Base-by-base conservation (phyloP, 2,888 invertebrate species). In the Amiota mariae region DNA sequence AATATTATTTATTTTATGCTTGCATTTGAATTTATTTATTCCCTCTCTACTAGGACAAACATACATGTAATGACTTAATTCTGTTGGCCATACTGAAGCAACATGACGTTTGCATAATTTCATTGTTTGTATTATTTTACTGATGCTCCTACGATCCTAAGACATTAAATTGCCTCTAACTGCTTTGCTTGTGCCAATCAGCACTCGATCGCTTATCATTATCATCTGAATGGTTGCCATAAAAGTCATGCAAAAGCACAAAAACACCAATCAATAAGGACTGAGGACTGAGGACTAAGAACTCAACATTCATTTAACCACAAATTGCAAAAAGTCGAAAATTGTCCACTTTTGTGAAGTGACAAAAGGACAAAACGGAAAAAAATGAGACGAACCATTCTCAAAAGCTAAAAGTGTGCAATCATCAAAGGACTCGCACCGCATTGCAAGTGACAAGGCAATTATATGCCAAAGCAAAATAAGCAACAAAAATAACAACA, bases 401-500 rank as follows among this genome's bases (percentile, higher is more conserved):
- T 48, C 66, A 36, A 36, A 36, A 36, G 73, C 11, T 59, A 76
- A 81, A 81, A 82, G 79, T 79, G 82, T 82, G 76, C 83, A 84
- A 79, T 86, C 82, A 81, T 77, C 74, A 85, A 84, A 84, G 86
- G 85, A 79, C 80, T 87, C 80, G 85, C 84, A 77, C 79, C 79
- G 76, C 80, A 74, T 79, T 84, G 86, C 86, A 82, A 87, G 87
- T 85, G 87, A 87, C 87, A 87, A 86, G 87, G 86, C 87, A 87
- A 87, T 87, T 87, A 87, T 77, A 75, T 75, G 77, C 73, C 75
- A 80, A 77, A 63, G 81, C 75, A 74, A 77, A 71, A 72, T 20
- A 12, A 61, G 20, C 61, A 46, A 46, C 57, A 12, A 1, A 77
- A 78, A 54, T 71, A 75, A 71, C 73, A 75, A 15, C 73, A 47